Base-by-base conservation (phyloP, 2,113 vertebrate species). In the Bambusicola thoracicus region DNA sequence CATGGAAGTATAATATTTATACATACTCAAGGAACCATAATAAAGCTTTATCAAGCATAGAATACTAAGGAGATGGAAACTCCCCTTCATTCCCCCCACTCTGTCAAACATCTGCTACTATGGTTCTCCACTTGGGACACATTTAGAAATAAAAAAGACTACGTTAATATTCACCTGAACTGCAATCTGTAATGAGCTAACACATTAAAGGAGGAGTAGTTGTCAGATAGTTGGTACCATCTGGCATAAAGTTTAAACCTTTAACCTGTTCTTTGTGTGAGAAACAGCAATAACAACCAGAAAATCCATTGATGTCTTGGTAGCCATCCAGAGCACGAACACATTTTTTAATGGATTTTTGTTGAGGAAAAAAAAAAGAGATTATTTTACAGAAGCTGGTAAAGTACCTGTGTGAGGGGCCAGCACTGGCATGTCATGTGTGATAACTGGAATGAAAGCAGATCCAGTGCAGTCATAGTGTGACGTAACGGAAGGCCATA, bases 121-220 rank as follows among this genome's bases (percentile, higher is more conserved):
- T 84, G 43, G 81, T 40, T 53, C 29, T 90, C 36, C 19, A 2
- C 40, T 81, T 77, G 62, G 11, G 25, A 76, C 32, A 77, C 14
- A 48, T 89, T 69, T 90, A 55, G 85, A 94, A 95, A 81, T 87
- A 77, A 89, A 93, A 3, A 17, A 77, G 24, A 17, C 48, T 61
- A 67, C 51, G n/a, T 92, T 93, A 61, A 93, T 92, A 92, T 95
- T 70, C 67, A 83, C 48, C 72, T 88, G n/a, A 72, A 89, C 72
- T 78, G 15, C 69, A 75, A 79, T 81, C 38, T 68, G 6, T 77
- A 82, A 62, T 63, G 56, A 85, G 9, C 27, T 72, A 85, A 27
- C 44, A 38, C 16, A 40, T 80, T 38, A 62, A 91, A 92, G 67
- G 73, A 46, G 22, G 49, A 62, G 36, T 67, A 62, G n/a, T 67